Evolutionary conservation across 2,888 invertebrate species (phyloP).

Genomic region (Drosophila borealis): DNA sequence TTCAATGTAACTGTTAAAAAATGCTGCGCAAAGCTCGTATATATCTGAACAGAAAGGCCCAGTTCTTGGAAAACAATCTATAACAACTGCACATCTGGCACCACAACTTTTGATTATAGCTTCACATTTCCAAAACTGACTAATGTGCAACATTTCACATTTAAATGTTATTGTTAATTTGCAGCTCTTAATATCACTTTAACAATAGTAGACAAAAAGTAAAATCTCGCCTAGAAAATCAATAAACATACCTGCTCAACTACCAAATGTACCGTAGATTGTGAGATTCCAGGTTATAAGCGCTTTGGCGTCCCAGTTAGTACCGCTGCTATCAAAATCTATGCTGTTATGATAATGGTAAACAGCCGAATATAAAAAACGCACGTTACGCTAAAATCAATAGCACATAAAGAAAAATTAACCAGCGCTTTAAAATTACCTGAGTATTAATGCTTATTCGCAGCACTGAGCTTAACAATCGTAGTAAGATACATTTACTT

Average conservation of each 20-base stretch:
- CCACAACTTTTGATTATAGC: not conserved
- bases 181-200: too few species aligned
- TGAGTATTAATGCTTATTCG: not conserved
- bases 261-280: too few species aligned
- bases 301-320: too few species aligned
- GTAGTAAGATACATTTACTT: conserved; percentile 11
- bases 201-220: too few species aligned
- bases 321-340: not conserved
- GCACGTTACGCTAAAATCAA: not conserved
- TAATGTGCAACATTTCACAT: not conserved
- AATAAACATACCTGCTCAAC: too few species aligned
- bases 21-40: not conserved
- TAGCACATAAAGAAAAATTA: not conserved
- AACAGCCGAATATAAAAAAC: not conserved
- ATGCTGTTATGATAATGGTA: not conserved
- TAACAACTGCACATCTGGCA: not conserved
- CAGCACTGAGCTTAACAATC: not conserved
- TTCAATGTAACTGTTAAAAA: not conserved
- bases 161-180: too few species aligned
- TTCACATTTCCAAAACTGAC: not conserved
- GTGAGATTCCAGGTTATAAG: too few species aligned
- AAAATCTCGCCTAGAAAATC: too few species aligned
- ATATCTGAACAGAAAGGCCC: not conserved
- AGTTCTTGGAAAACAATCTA: not conserved
- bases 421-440: not conserved